Evolutionary conservation across 2,113 vertebrate genomes (phyloP), one percentile per base, ranked within the genome.

Genomic region (Peromyscus leucopus): DNA sequence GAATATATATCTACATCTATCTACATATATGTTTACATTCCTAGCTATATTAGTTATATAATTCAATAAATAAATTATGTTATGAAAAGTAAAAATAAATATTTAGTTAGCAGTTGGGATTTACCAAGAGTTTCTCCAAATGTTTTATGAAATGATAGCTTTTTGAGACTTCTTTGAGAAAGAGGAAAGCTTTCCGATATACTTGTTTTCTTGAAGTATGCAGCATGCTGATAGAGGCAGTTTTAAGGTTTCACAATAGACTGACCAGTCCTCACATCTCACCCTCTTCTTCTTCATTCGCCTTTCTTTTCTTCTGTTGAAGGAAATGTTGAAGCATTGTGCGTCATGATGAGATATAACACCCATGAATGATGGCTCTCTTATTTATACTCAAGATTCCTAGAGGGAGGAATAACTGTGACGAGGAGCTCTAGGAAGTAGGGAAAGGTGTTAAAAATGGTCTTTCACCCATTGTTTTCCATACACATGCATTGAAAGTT

Each of bases 391-490:
- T 69, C 19, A 69, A n/a, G 42, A 51, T 15, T 51, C 2, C 15
- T 69, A 51, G n/a, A 21, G 8, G 9, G 16, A 86, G 4, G 19
- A 21, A 7, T 67, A 36, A 51, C 42, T 69, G 61, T 63, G 36
- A 39, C 31, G 39, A 71, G 42, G 90, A 72, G 51, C 0, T 87
- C 84, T 19, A 93, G 2, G 12, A 85, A 90, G 48, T 39, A 13
- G 4, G 9, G 2, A 19, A 7, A 71, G 1, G 1, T 42, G 12
- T 5, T 67, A 2, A 89, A 36, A 83, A 69, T 5, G 2, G 7
- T 55, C 8, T 80, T 67, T 78, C 31, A 83, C 2, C 17, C 55
- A 55, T 31, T 95, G 26, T 42, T 89, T 78, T 39, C 5, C 48
- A 51, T 51, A 83, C 4, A 57, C n/a, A 15, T 24, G 39, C 3